phyloP scores from a whole-genome alignment of 2,888 invertebrate genomes.

The Notodonta dromedarius region DNA sequence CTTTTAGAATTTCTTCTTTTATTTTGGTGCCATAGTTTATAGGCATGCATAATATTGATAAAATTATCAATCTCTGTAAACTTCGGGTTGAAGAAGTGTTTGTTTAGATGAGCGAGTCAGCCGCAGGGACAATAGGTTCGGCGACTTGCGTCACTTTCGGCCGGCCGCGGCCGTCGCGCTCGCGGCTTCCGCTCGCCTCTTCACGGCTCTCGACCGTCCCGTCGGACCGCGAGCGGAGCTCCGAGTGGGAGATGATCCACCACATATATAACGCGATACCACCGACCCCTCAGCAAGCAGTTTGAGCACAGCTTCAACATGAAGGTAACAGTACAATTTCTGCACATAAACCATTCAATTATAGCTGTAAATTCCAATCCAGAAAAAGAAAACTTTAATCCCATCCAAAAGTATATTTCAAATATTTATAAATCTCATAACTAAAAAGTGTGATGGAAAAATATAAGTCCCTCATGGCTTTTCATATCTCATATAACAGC shows the following conservation, averaged over 20 bases:
- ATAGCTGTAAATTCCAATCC: not conserved
- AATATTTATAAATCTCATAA: too few species aligned
- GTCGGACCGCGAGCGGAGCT: slow-evolving; percentile 37
- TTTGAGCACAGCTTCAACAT: slow-evolving; percentile 76
- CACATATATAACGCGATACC: slow-evolving; percentile 73
- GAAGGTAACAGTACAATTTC: slow-evolving; percentile 64
- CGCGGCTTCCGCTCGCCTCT: slow-evolving; percentile 72
- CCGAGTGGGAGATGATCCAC: slow-evolving; percentile 68
- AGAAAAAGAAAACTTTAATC: not conserved
- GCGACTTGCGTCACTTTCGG: slow-evolving; percentile 51
- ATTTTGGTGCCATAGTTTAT: not conserved
- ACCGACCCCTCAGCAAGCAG: slow-evolving; percentile 70
- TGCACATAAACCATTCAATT: slow-evolving; percentile 5
- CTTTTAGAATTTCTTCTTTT: not conserved
- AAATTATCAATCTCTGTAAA: not conserved
- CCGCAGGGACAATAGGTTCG: slow-evolving; percentile 69
- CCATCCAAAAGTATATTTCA: too few species aligned
- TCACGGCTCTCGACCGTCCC: slow-evolving; percentile 56
- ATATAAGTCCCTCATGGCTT: too few species aligned
- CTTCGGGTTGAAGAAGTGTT: not conserved
- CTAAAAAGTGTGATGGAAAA: too few species aligned
- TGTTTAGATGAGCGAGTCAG: slow-evolving; percentile 17
- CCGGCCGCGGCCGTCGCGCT: slow-evolving; percentile 46
- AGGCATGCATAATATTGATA: not conserved
- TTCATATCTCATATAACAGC: too few species aligned